Conservation (phyloP, 2,113 vertebrate species). For the Platysteira castanea region DNA sequence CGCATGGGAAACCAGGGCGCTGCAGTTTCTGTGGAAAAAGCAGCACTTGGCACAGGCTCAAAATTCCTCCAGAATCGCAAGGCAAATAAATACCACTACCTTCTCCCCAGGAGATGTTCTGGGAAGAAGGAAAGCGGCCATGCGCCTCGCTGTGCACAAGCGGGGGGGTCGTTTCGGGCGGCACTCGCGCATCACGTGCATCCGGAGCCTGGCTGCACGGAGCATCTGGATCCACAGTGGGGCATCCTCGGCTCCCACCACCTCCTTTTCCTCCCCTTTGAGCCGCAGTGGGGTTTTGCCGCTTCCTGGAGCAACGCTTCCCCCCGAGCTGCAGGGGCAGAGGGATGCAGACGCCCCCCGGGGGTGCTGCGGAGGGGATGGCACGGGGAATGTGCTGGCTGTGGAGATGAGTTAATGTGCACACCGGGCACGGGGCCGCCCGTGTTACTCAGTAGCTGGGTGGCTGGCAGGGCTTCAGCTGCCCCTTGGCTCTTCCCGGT, state of each 20-base stretch:
- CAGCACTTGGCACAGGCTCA: not conserved
- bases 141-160: not conserved
- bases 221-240: not conserved
- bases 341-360: rapidly evolving
- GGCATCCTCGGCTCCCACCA: not conserved
- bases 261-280: not conserved
- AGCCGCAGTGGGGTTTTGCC: not conserved
- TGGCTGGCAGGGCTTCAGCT: not conserved
- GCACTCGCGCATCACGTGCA: not conserved
- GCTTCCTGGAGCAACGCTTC: rapidly evolving
- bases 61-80: conserved; percentile 22
- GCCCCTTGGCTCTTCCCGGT: rapidly evolving
- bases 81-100: conserved; percentile 41
- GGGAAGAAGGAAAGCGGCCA: not conserved
- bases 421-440: rapidly evolving
- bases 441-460: not conserved
- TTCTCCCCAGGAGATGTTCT: conserved; percentile 33
- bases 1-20: not conserved
- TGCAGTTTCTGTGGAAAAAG: conserved; percentile 29
- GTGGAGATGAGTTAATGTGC: not conserved
- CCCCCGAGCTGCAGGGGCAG: not conserved
- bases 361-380: rapidly evolving
- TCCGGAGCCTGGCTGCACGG: rapidly evolving
- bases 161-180: rapidly evolving
- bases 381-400: rapidly evolving